Evolutionary conservation across 2,888 invertebrate species (phyloP).

Genomic region (Scelioninae gen. 1): DNA sequence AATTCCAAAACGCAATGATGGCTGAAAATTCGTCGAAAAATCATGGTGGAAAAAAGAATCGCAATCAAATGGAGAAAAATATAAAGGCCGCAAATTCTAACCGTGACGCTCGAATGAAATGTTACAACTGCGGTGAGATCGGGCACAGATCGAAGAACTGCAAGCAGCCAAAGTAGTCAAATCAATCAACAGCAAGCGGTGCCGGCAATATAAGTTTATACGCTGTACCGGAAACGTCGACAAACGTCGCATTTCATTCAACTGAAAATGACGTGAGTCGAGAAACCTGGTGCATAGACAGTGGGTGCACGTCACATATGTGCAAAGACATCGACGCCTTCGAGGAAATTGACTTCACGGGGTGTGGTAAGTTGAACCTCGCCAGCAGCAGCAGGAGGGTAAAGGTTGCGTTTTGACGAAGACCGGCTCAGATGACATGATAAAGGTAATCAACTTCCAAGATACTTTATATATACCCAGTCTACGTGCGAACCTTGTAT

Average conservation of each 20-base stretch:
- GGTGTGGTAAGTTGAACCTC: too few species aligned
- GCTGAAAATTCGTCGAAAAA: too few species aligned
- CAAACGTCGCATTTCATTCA: constrained; percentile 5
- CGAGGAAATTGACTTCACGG: constrained; percentile 11
- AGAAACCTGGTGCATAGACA: constrained; percentile 53
- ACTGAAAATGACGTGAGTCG: not conserved
- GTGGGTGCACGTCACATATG: constrained; percentile 63
- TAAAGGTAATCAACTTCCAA: not conserved
- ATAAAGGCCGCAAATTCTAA: not conserved
- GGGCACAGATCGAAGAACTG: constrained; percentile 56
- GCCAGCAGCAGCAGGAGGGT: too few species aligned
- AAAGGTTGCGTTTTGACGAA: constrained; percentile 19
- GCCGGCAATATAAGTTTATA: not conserved
- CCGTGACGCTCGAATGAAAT: not conserved
- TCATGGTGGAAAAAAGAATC: not conserved
- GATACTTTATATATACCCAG: constrained; percentile 21
- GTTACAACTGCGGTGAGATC: constrained; percentile 10
- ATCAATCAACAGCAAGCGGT: not conserved
- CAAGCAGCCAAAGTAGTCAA: constrained; percentile 7
- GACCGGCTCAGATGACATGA: not conserved
- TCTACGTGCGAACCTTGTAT: constrained; percentile 28
- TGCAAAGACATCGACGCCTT: constrained; percentile 50
- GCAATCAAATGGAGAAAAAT: constrained; percentile 6
- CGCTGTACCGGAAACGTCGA: constrained; percentile 1
- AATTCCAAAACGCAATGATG: constrained; percentile 16